Base-by-base conservation (phyloP, 2,797 vertebrate genomes). In the Catostomus latipinnis region DNA sequence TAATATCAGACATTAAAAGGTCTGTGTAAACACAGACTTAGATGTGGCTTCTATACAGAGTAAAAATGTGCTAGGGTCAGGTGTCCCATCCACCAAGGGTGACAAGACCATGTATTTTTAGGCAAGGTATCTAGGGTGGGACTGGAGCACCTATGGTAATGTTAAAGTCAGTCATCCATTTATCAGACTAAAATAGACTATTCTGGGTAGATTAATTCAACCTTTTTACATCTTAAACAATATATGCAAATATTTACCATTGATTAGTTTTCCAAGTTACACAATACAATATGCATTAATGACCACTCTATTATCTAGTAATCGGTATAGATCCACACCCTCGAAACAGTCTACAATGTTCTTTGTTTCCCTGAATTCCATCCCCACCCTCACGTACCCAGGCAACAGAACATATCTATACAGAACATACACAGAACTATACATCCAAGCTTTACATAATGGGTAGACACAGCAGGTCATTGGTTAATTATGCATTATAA, bases 291-390 rank as follows among this genome's bases (percentile, higher is more conserved):
- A 63, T 58, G 8, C 56, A 45, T 70, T 53, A 70, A 60, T 43
- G 49, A 48, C 66, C n/a, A 53, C 48, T 78, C 75, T 77, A 67
- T 80, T 73, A 68, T 71, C 60, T 58, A 34, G 16, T 67, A 73
- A 74, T 76, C 22, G 34, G 14, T 5, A 9, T 16, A 57, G 45
- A 18, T 57, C 65, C 76, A 82, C 80, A 50, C 85, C 80, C 80
- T 82, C 58, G 62, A 8, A 74, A 79, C 50, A 78, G 45, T 77
- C 60, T 57, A 57, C 73, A 84, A 82, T 81, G 80, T 73, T 84
- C 50, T 12, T 63, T 54, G 70, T 63, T 67, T 63, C 67, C 22
- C 43, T 61, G 12, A 63, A 53, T 77, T n/a, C 61, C 16, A 74
- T 82, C 68, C 81, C 62, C 62, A 62, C 78, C 74, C 76, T 71